Evolutionary conservation across 2,797 vertebrate genomes (phyloP), one percentile per base, ranked within the genome.

Genomic region (Muscicapa comitata): DNA sequence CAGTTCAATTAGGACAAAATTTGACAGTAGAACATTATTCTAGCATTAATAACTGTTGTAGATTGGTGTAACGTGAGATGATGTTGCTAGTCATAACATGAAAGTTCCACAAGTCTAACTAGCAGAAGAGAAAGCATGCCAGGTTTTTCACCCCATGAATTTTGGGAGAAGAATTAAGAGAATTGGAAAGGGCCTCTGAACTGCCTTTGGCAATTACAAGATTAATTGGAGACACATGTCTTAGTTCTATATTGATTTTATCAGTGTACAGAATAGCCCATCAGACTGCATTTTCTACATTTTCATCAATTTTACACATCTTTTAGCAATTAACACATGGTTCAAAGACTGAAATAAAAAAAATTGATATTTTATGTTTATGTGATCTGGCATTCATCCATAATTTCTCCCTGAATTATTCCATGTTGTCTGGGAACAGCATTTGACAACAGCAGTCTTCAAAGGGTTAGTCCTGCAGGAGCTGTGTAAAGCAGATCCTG

Each of bases 271-370:
- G 58, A 75, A 78, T 24, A 88, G 35, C 21, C 66, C 61, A 94
- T 55, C 86, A 84, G 42, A 43, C 35, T 83, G 42, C 70, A 40
- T 93, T 90, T 95, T 92, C 50, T 50, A 54, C 73, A 78, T 94
- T 94, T 94, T 90, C 95, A 94, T 83, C 58, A 54, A 1, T 26
- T 85, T 86, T 75, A 53, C 72, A 85, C 94, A 95, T 91, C 71
- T 95, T 96, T 91, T 95, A 90, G 87, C 73, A 92, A 94, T 95
- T 92, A 93, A 47, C 88, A 74, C 73, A 80, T 63, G 37, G 66
- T 88, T 94, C 86, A 88, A 95, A 84, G 57, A 37, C 35, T 54
- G 47, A 81, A 78, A 81, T 81, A 80, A 82, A 50, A 86, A 84
- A 58, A 33, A 70, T 58, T 33, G 47, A 84, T 88, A 86, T 11